These are phyloP conservation scores for Aphelenchoides besseyi DNA, from an alignment of 1,140 invertebrate genomes.

Conservation along the genomic window DNA sequence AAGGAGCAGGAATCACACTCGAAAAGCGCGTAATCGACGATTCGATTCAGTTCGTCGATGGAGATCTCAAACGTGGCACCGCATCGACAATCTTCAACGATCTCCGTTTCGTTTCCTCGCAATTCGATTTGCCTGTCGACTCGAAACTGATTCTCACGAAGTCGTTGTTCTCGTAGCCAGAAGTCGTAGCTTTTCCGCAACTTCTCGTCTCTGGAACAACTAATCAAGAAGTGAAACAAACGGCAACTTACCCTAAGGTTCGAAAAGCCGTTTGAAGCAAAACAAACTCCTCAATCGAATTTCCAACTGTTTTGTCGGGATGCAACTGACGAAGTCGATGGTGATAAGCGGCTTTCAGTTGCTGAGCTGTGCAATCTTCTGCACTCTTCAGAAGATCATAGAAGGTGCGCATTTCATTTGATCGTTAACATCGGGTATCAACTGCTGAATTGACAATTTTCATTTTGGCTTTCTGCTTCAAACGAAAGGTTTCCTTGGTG, in stretches of 20 bases:
- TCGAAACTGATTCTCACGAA: slow-evolving; percentile 33
- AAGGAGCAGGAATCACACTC: slow-evolving; percentile 29
- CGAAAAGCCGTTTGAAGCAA: background rate
- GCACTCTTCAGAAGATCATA: background rate
- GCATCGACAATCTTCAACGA: slow-evolving; percentile 29
- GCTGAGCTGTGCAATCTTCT: background rate
- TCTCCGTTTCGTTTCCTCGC: slow-evolving; percentile 5
- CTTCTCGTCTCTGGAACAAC: background rate
- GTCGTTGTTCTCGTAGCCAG: slow-evolving; percentile 37
- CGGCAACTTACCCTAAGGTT: background rate
- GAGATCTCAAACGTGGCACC: slow-evolving; percentile 31
- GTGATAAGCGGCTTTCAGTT: slow-evolving; percentile 6
- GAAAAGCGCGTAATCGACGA: slow-evolving; percentile 37
- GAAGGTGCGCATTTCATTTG: background rate
- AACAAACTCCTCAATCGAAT: background rate
- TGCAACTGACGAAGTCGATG: background rate
- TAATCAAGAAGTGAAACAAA: background rate
- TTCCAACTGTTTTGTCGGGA: background rate
- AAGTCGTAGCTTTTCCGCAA: slow-evolving; percentile 27
- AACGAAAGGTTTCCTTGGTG: background rate
- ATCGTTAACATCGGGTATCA: too few species aligned
- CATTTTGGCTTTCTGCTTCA: too few species aligned
- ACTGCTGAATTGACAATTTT: too few species aligned
- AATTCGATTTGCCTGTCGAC: slow-evolving; percentile 31
- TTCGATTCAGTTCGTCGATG: slow-evolving; percentile 21